These are phyloP conservation scores for Ectemnius cavifrons DNA, from an alignment of 2,888 invertebrate species.

Conservation along the genomic window DNA sequence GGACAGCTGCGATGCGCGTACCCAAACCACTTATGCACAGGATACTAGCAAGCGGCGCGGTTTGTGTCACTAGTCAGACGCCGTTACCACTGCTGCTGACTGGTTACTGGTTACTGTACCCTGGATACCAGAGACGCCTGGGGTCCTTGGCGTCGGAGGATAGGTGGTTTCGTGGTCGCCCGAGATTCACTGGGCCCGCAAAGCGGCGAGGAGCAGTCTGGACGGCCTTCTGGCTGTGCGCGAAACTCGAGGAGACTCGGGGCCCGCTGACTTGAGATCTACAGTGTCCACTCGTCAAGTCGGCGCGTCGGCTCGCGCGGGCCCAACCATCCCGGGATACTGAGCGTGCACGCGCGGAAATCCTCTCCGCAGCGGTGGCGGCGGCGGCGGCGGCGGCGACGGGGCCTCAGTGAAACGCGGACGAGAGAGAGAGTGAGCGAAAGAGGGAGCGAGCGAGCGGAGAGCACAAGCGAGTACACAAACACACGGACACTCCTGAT, in stretches of 20 bases:
- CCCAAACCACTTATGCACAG: conserved; percentile 5
- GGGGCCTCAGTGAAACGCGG: conserved; percentile 49
- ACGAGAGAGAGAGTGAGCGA: conserved; percentile 42
- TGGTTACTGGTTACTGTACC: too few species aligned
- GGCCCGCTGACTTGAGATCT: too few species aligned
- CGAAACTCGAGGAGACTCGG: too few species aligned
- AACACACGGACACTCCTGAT: too few species aligned
- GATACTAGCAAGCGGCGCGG: background rate
- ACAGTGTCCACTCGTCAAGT: conserved; percentile 43
- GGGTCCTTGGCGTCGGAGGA: too few species aligned
- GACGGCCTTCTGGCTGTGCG: too few species aligned
- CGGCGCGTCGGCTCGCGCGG: conserved; percentile 48
- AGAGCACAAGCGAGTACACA: too few species aligned
- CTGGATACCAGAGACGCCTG: too few species aligned
- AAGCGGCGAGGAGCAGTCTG: too few species aligned
- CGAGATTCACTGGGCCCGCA: too few species aligned
- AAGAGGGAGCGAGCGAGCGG: background rate
- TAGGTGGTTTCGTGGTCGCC: too few species aligned
- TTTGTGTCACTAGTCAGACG: background rate
- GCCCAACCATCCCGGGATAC: conserved; percentile 52
- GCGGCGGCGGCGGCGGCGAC: conserved; percentile 25
- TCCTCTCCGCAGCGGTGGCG: conserved; percentile 23
- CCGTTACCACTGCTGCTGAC: too few species aligned
- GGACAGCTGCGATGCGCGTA: background rate
- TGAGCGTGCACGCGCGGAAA: conserved; percentile 35